Evolutionary conservation across 2,113 vertebrate genomes (phyloP), one percentile per base, ranked within the genome.

Genomic region (Hystrix brachyura): DNA sequence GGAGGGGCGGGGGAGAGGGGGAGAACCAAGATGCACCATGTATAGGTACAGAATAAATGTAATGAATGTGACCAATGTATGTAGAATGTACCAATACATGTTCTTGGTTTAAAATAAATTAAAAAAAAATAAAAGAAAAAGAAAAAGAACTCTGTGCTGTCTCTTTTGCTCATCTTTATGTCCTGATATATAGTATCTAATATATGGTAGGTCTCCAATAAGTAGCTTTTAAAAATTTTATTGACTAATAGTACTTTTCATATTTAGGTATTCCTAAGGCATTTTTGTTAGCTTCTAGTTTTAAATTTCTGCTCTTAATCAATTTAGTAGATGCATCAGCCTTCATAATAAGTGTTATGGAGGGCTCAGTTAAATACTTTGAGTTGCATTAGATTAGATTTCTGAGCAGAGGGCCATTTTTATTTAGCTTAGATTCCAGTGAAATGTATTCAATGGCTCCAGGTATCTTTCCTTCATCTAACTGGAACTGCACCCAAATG

Each of bases 401-500:
- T 97, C 85, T 96, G 65, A 94, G 82, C 15, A 78, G 53, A 89
- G 27, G 74, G 0, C 2, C 32, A 81, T 91, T 93, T 95, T 81
- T 86, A 69, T 69, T 43, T 55, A 43, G 10, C 65, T 94, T 95
- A 94, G 43, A 69, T 80, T 97, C 13, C 15, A 81, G 29, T 74
- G 62, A 96, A 92, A 94, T 62, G 17, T 84, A 65, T 87, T 10
- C 81, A 64, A 1, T 69, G 46, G 67, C 91, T 97, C 94, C 88
- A 97, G 90, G 62, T 95, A 95, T 80, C 84, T 96, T 92, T 88
- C 82, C 67, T 94, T 98, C 62, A 95, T 95, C 90, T 83, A 82
- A 95, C 65, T 80, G 67, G 38, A 97, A 94, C 87, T 89, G 80
- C 25, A 89, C 78, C 81, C 88, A 96, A 84, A 97, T 89, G 92